Evolutionary conservation across 2,888 invertebrate genomes (phyloP).

Genomic region (Unio delphinus): DNA sequence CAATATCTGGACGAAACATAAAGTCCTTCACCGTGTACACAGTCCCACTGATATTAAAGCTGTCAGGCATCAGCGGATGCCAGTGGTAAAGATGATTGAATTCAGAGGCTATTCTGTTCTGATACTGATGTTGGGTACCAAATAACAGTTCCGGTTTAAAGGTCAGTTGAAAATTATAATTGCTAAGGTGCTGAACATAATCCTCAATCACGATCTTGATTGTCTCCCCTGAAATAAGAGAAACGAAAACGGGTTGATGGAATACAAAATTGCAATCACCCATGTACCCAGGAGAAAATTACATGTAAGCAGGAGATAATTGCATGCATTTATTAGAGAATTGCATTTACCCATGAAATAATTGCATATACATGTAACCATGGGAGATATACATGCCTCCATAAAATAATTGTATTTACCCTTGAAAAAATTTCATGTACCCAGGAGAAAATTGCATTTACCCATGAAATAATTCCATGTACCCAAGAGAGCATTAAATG

Average conservation of each 20-base stretch:
- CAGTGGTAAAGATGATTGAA: constrained; percentile 72
- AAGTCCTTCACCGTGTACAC: constrained; percentile 63
- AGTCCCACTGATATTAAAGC: constrained; percentile 62
- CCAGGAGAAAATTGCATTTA: too few relatives aligned
- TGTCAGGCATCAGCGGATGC: constrained; percentile 72
- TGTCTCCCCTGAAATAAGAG: constrained; percentile 67
- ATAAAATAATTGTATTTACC: too few relatives aligned
- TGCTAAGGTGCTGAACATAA: constrained; percentile 72
- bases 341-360: too few relatives aligned
- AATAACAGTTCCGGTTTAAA: constrained; percentile 70
- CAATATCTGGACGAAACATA: constrained; percentile 64
- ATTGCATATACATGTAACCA: too few relatives aligned
- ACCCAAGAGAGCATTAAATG: too few relatives aligned
- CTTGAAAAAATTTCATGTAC: too few relatives aligned
- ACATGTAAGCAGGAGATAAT: too few relatives aligned
- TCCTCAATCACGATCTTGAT: constrained; percentile 72
- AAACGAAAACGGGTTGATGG: neutral
- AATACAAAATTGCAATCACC: too few relatives aligned
- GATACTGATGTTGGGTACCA: constrained; percentile 68
- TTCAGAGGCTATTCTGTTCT: constrained; percentile 70
- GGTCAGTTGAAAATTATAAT: constrained; percentile 66
- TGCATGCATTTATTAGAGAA: too few relatives aligned
- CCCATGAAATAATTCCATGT: too few relatives aligned
- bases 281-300: too few relatives aligned
- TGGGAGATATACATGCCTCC: too few relatives aligned